Percentiles rank a stretch among this genome's conserved stretches.
Evolutionary conservation across 2,888 invertebrate genomes (phyloP).

Genomic region (Celastrina argiolus): DNA sequence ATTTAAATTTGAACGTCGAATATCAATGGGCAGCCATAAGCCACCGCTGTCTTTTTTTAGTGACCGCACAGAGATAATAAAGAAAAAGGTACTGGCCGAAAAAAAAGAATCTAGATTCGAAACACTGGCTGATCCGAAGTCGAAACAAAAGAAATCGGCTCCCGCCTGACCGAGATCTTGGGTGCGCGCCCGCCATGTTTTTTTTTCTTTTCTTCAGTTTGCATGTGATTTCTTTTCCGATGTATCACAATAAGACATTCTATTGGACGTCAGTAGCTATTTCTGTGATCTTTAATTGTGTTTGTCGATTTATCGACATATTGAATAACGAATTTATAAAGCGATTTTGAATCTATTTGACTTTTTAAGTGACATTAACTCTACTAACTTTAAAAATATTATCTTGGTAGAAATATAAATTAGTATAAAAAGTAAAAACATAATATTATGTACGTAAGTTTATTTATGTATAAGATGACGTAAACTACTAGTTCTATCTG

Average conservation of each 20-base stretch:
- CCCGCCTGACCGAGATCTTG: slow-evolving; percentile 76
- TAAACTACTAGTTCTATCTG: no score
- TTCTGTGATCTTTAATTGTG: slow-evolving; percentile 54
- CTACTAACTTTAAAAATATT: no score
- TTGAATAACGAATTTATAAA: not conserved
- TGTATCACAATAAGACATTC: slow-evolving; percentile 73
- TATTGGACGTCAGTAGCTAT: slow-evolving; percentile 67
- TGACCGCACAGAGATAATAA: slow-evolving; percentile 73
- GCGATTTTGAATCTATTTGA: not conserved
- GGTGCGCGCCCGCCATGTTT: slow-evolving; percentile 70
- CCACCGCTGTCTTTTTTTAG: slow-evolving; percentile 65
- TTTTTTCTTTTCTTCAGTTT: slow-evolving; percentile 58
- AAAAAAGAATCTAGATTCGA: slow-evolving; percentile 73
- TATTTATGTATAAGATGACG: no score
- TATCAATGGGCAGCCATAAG: slow-evolving; percentile 78
- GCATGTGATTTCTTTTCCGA: slow-evolving; percentile 71
- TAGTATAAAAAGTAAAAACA: no score
- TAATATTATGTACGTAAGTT: no score
- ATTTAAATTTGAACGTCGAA: slow-evolving; percentile 77
- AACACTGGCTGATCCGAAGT: slow-evolving; percentile 74
- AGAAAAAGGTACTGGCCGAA: slow-evolving; percentile 63
- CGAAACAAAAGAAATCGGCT: slow-evolving; percentile 75
- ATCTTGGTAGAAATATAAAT: no score
- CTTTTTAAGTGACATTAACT: no score
- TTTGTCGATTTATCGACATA: slow-evolving; percentile 19